phyloP scores from a whole-genome alignment of 37 sponge, comb jelly and placozoan species.

The Theonella swinhoei region DNA sequence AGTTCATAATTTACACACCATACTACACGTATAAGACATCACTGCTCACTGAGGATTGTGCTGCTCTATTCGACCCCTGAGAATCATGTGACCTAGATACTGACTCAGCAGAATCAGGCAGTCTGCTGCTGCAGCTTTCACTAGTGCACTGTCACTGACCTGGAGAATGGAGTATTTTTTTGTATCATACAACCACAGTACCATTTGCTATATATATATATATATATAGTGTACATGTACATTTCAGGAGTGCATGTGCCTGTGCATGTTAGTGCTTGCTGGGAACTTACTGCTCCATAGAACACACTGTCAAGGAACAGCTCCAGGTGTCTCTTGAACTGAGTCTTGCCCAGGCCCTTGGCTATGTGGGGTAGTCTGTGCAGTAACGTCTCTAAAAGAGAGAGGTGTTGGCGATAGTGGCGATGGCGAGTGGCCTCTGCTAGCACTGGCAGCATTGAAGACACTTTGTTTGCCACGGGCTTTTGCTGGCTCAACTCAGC shows the following conservation, averaged over 20 bases:
- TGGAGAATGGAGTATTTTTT: background rate
- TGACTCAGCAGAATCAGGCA: constrained; percentile 18
- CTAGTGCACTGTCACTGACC: constrained; percentile 1
- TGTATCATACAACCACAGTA: no score
- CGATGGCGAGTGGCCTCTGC: constrained; percentile 58
- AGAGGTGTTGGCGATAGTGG: constrained; percentile 82
- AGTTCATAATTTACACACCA: no score
- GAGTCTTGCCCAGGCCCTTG: constrained; percentile 37
- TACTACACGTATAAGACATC: background rate
- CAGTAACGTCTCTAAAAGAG: constrained; percentile 73
- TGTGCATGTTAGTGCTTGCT: no score
- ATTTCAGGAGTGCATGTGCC: no score
- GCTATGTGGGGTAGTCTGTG: constrained; percentile 31
- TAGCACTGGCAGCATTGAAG: constrained; percentile 59
- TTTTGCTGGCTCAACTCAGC: constrained; percentile 69
- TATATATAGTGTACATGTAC: no score
- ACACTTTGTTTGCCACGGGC: constrained; percentile 11
- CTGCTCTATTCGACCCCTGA: background rate
- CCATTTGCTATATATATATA: no score
- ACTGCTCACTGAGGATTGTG: background rate
- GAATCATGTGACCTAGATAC: constrained; percentile 24
- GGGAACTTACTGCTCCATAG: constrained; percentile 5
- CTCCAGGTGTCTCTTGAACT: constrained; percentile 41
- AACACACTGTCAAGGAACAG: constrained; percentile 32
- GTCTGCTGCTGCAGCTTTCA: constrained; percentile 28